These are phyloP conservation scores for Potorous gilbertii DNA, from an alignment of 2,797 vertebrate species.

Conservation along the genomic window DNA sequence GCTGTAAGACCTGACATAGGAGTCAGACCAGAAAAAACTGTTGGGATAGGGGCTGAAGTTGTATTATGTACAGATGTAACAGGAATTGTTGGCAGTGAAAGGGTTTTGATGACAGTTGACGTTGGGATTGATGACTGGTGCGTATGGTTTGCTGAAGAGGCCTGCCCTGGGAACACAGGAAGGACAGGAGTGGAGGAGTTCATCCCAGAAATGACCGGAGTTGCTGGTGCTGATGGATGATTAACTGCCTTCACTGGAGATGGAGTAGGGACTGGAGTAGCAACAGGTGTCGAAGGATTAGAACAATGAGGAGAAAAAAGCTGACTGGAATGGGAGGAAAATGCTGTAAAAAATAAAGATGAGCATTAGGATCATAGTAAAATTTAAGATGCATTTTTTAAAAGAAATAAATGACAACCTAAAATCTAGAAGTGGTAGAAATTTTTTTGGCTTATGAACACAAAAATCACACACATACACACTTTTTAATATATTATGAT, in stretches of 20 bases:
- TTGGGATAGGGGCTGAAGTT: conserved; percentile 82
- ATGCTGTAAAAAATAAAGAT: conserved; percentile 87
- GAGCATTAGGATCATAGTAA: neutral
- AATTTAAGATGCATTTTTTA: neutral
- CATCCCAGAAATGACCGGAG: conserved; percentile 80
- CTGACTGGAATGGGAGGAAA: conserved; percentile 90
- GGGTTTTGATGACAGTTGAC: conserved; percentile 92
- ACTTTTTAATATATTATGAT: neutral
- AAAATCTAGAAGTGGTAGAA: neutral
- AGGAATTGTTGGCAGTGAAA: conserved; percentile 83
- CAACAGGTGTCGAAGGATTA: conserved; percentile 90
- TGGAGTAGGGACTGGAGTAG: conserved; percentile 82
- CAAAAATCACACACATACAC: neutral
- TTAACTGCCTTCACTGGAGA: conserved; percentile 84
- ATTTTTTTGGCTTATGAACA: neutral
- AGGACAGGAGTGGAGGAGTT: conserved; percentile 86
- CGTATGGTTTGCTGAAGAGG: conserved; percentile 87
- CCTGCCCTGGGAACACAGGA: conserved; percentile 88
- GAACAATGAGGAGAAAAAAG: conserved; percentile 93
- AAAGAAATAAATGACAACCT: neutral
- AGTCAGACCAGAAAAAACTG: conserved; percentile 92
- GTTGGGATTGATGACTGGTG: conserved; percentile 87
- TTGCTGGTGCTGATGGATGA: conserved; percentile 82
- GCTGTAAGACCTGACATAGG: conserved; percentile 78
- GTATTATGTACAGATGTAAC: conserved; percentile 81